Base-by-base conservation (phyloP, 2,888 invertebrate species). In the Thalpophila matura region DNA sequence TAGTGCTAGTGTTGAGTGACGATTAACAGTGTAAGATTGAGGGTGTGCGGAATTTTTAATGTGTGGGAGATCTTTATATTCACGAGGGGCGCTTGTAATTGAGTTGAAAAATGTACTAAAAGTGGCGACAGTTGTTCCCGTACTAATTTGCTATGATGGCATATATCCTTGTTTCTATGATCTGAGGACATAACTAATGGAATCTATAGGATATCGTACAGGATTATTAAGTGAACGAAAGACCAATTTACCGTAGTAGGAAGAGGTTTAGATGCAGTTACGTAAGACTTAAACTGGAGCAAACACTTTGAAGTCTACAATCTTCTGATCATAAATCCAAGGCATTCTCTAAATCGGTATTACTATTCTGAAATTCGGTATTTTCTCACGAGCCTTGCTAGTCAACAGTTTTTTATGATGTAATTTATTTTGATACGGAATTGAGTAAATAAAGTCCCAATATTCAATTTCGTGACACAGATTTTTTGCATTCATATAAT, bases 201-300 rank as follows among this genome's bases (percentile, higher is more conserved):
- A 47, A 24, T 50, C 29, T 26, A n/a, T 43, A 14, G 26, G 14
- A 53, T 54, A 68, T 31, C 7, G 24, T 61, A 64, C 45, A 56
- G 29, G 66, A 33, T 35, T 46, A 35, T 61, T 59, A 64, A 50
- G 29, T 57, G 42, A 50, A 49, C 47, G 40, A 16, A 46, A 45
- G 35, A 45, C 26, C 60, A 60, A 62, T 75, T 62, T 56, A 51
- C 14, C 53, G 24, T 49, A 58, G 56, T 31, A 81, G 81, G 77
- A 81, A 81, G 79, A 79, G 65, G 56, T 74, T 55, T 27, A 53
- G 45, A 51, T 27, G 55, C 43, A 20, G 47, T 80, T 80, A 45
- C 45, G 71, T 47, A 80, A 79, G 20, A n/a, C 45, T 31, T 2
- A 43, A 80, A 70, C 69, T 79, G 55, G 79, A 80, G 79, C 81